Evolutionary conservation across 2,113 vertebrate genomes (phyloP).

Genomic region (Dasypus novemcinctus): DNA sequence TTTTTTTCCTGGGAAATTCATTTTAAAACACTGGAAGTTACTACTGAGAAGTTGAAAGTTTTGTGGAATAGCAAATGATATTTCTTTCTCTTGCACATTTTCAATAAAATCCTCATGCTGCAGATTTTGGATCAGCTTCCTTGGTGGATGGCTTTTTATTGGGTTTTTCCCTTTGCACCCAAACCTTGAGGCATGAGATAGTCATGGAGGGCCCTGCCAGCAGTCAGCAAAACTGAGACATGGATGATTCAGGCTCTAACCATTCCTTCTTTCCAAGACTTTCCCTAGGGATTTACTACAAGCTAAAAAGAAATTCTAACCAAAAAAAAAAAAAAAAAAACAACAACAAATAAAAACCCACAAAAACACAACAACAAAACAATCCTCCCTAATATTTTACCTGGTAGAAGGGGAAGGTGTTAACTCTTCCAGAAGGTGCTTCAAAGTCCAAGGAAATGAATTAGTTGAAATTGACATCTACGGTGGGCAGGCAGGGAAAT

Average conservation of each 20-base stretch:
- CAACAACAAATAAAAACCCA: too few species aligned
- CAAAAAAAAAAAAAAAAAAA: neutral
- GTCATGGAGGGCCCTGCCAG: fast-evolving
- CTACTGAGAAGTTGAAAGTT: neutral
- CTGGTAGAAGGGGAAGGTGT: neutral
- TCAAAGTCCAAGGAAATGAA: neutral
- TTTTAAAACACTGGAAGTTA: neutral
- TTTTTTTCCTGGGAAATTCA: neutral
- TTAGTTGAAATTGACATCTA: neutral
- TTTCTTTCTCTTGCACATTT: neutral
- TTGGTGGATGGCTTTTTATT: fast-evolving
- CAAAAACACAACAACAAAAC: too few species aligned
- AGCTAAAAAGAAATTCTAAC: neutral
- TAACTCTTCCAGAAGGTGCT: neutral
- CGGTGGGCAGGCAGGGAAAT: neutral
- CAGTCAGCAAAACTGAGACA: neutral
- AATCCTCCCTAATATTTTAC: neutral
- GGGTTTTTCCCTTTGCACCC: neutral
- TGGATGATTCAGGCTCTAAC: too few species aligned
- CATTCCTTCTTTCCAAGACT: neutral
- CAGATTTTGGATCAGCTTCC: neutral
- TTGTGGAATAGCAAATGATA: neutral
- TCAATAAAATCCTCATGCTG: neutral
- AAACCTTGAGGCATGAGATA: neutral
- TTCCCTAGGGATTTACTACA: neutral